These are phyloP conservation scores for Columbina picui DNA, from an alignment of 2,113 vertebrate genomes.

Conservation along the genomic window DNA sequence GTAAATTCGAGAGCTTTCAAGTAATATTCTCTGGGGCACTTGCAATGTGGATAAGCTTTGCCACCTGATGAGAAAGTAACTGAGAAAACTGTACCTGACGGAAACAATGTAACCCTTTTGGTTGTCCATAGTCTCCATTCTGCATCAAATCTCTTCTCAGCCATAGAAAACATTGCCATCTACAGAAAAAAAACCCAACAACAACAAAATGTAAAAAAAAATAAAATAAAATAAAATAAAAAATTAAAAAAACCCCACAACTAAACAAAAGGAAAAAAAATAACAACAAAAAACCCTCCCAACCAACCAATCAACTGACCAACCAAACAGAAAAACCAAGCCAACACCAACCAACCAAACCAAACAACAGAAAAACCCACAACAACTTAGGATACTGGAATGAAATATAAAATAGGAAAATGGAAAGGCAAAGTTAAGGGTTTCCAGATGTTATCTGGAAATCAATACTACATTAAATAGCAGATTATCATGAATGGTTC, in stretches of 20 bases:
- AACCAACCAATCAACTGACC: too few relatives aligned
- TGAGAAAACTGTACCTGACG: neutral
- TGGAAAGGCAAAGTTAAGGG: neutral
- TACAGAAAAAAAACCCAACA: neutral
- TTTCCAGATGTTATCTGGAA: neutral
- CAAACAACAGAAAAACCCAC: too few relatives aligned
- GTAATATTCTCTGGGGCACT: neutral
- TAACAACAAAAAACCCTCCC: too few relatives aligned
- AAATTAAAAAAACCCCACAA: too few relatives aligned
- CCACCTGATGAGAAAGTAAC: neutral
- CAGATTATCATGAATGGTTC: neutral
- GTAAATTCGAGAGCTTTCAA: neutral
- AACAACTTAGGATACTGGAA: neutral
- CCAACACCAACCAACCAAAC: too few relatives aligned
- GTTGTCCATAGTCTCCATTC: neutral
- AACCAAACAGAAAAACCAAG: too few relatives aligned
- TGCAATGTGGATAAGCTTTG: fast-evolving
- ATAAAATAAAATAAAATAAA: too few relatives aligned
- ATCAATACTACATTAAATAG: neutral
- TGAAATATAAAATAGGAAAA: neutral
- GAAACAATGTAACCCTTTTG: neutral
- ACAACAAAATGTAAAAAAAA: too few relatives aligned
- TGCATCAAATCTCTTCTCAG: neutral
- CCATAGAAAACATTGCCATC: neutral
- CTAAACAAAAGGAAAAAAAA: too few relatives aligned